phyloP scores from a whole-genome alignment of 2,888 invertebrate species.

The Sarcophaga caerulescens region DNA sequence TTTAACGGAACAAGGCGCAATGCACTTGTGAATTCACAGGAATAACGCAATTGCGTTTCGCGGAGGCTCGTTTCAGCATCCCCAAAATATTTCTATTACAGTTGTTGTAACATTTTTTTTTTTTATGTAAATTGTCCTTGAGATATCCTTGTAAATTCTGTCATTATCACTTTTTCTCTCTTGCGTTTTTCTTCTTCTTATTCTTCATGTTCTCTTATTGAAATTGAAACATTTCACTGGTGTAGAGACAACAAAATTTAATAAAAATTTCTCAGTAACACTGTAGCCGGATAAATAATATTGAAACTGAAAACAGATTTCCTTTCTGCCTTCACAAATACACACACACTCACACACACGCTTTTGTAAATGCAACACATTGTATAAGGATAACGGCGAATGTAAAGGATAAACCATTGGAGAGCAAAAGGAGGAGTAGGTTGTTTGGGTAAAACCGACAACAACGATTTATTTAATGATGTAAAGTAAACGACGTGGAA shows the following conservation, averaged over 20 bases:
- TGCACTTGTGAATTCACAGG: too few species aligned
- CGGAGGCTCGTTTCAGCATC: too few species aligned
- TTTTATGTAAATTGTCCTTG: not conserved
- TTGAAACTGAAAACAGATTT: slow-evolving; percentile 39
- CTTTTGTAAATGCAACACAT: not conserved
- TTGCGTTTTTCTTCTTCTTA: too few species aligned
- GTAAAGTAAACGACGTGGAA: slow-evolving; percentile 74
- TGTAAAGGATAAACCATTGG: not conserved
- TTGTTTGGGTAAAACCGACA: slow-evolving; percentile 21
- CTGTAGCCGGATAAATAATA: slow-evolving; percentile 27
- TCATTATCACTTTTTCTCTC: not conserved
- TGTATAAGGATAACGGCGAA: not conserved
- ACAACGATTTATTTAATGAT: slow-evolving; percentile 72
- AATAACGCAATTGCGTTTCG: too few species aligned
- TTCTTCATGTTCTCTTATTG: not conserved
- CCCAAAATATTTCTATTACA: too few species aligned
- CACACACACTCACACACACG: not conserved
- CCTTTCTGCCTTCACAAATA: not conserved
- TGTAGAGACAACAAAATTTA: not conserved
- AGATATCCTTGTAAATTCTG: not conserved
- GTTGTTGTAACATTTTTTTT: not conserved
- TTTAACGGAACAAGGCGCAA: too few species aligned
- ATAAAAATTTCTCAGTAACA: slow-evolving; percentile 23
- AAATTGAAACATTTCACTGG: not conserved
- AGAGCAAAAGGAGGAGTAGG: not conserved